Evolutionary conservation across 2,888 invertebrate species (phyloP).

Genomic region (Gortyna flavago): DNA sequence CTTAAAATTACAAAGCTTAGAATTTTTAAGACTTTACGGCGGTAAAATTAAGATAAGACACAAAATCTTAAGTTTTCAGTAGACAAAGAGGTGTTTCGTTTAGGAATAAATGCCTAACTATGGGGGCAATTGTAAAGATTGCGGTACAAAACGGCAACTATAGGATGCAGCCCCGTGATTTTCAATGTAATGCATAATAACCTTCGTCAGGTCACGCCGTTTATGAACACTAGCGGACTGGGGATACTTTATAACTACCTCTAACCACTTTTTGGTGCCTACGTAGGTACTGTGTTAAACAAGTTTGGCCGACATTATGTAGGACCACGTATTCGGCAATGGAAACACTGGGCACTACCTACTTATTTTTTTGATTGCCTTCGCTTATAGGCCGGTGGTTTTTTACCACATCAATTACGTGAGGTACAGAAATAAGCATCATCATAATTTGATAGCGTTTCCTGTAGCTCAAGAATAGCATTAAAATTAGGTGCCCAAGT

Average conservation of each 20-base stretch:
- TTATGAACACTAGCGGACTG: constrained; percentile 60
- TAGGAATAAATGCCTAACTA: constrained; percentile 47
- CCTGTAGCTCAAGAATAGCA: constrained; percentile 50
- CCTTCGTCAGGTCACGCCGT: constrained; percentile 71
- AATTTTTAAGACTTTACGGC: constrained; percentile 31
- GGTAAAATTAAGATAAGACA: constrained; percentile 43
- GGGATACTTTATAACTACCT: constrained; percentile 58
- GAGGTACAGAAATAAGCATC: constrained; percentile 54
- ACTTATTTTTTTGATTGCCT: constrained; percentile 65
- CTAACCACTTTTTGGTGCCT: constrained; percentile 55
- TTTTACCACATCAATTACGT: constrained; percentile 65
- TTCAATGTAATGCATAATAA: constrained; percentile 82
- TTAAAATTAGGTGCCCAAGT: constrained; percentile 31
- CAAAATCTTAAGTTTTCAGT: constrained; percentile 27
- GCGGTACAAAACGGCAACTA: constrained; percentile 72
- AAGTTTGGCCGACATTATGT: constrained; percentile 57
- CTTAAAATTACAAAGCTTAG: constrained; percentile 34
- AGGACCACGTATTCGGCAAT: constrained; percentile 64
- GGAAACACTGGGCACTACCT: constrained; percentile 60
- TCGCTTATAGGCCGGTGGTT: constrained; percentile 61
- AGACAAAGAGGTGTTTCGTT: constrained; percentile 53
- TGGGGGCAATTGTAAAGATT: constrained; percentile 66
- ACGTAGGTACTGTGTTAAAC: constrained; percentile 48
- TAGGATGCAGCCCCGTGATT: constrained; percentile 78
- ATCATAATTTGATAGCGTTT: constrained; percentile 60